These are phyloP conservation scores for Danionella cerebrum DNA, from an alignment of 2,113 vertebrate species.

Conservation along the genomic window DNA sequence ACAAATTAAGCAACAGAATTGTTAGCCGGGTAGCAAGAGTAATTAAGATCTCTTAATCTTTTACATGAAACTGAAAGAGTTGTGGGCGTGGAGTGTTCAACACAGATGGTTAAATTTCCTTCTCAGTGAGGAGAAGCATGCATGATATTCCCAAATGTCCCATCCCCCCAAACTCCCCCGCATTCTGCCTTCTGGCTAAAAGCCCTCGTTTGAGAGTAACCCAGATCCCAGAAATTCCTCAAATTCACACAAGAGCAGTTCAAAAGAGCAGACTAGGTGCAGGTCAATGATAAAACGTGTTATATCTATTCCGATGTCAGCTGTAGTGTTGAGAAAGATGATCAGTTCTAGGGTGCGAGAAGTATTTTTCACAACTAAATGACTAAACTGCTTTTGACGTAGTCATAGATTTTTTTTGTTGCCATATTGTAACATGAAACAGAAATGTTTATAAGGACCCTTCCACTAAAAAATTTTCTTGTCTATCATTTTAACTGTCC, in stretches of 20 bases:
- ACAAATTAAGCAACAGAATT: not conserved
- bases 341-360: too few species aligned
- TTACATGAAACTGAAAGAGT: not conserved
- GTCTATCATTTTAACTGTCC: too few species aligned
- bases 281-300: not conserved
- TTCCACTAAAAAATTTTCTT: too few species aligned
- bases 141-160: constrained; percentile 7
- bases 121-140: constrained; percentile 19
- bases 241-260: not conserved
- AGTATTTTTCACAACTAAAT: too few species aligned
- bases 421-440: too few species aligned
- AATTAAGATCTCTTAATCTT: not conserved
- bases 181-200: constrained; percentile 36
- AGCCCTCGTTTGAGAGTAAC: constrained; percentile 39
- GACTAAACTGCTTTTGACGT: too few species aligned
- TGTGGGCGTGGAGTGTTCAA: not conserved
- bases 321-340: too few species aligned
- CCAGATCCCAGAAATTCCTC: constrained; percentile 22
- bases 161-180: constrained; percentile 15
- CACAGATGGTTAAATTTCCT: constrained; percentile 26
- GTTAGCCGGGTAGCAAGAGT: too few species aligned
- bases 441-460: too few species aligned
- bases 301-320: too few species aligned
- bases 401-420: too few species aligned
- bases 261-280: not conserved